Conservation (phyloP, 2,113 vertebrate species). For the Lophura nycthemera region DNA sequence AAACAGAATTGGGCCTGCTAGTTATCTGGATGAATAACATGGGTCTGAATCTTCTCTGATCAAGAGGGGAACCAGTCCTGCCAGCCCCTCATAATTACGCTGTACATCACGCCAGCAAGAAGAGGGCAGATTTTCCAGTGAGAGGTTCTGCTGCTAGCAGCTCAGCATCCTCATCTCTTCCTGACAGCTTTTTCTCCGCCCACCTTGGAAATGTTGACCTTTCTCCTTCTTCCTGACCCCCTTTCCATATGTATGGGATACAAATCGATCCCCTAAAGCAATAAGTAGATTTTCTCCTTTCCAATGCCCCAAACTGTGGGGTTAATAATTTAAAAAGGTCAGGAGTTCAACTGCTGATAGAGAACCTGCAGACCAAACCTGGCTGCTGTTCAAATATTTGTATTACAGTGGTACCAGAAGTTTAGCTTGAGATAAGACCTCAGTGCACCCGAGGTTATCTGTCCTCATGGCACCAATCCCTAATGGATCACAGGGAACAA, state of each 20-base stretch:
- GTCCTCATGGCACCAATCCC: background rate
- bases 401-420: background rate
- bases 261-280: background rate
- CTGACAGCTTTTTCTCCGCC: background rate
- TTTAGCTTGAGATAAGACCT: background rate
- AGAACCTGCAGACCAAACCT: background rate
- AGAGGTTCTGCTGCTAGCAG: background rate
- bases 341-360: background rate
- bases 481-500: background rate
- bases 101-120: background rate
- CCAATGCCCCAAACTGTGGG: background rate
- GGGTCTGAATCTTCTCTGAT: background rate
- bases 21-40: background rate
- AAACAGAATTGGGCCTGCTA: background rate
- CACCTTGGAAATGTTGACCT: background rate
- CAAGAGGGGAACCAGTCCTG: background rate
- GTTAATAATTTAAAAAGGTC: background rate
- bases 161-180: background rate
- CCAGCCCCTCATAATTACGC: background rate
- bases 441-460: background rate
- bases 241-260: background rate
- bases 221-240: background rate
- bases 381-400: background rate
- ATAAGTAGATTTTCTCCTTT: background rate
- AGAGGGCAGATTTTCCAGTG: background rate